Percentiles rank a stretch among this genome's conserved stretches.
phyloP scores from a whole-genome alignment of 2,888 invertebrate species.

The Pammene aurita region DNA sequence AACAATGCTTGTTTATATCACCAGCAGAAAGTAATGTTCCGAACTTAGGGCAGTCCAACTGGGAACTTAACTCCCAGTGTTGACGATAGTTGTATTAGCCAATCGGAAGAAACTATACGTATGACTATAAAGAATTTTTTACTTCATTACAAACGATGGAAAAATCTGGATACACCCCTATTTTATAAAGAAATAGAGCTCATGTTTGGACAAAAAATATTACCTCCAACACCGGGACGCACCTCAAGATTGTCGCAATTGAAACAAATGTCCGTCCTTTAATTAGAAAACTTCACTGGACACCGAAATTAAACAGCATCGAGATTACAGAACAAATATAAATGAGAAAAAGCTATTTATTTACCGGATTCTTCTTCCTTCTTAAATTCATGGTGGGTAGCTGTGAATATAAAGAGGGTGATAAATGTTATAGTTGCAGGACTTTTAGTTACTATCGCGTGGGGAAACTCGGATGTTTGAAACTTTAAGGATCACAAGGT shows the following conservation, averaged over 20 bases:
- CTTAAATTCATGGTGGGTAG: slow-evolving; percentile 1
- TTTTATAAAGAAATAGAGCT: not conserved
- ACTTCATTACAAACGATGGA: too few species aligned
- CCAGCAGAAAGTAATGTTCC: too few species aligned
- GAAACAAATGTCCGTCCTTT: slow-evolving; percentile 66
- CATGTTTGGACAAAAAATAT: not conserved
- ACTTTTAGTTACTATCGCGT: too few species aligned
- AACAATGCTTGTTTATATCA: too few species aligned
- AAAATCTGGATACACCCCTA: too few species aligned
- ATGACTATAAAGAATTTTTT: too few species aligned
- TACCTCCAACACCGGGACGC: not conserved
- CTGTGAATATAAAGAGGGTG: slow-evolving; percentile 20
- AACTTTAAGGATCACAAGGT: too few species aligned
- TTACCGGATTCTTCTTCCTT: slow-evolving; percentile 3
- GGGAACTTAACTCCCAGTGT: too few species aligned
- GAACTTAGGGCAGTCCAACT: too few species aligned
- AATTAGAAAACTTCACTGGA: slow-evolving; percentile 63
- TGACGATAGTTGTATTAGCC: too few species aligned
- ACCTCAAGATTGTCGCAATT: slow-evolving; percentile 49
- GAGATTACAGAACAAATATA: slow-evolving; percentile 22
- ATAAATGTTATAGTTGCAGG: slow-evolving; percentile 9
- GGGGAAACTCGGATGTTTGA: too few species aligned
- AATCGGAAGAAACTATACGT: too few species aligned
- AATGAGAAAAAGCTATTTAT: slow-evolving; percentile 25
- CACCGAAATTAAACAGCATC: slow-evolving; percentile 49